A percentile compares a stretch with the other conserved stretches of the same genome.
Conservation (phyloP, 1,140 invertebrate species). For the Pinna nobilis region DNA sequence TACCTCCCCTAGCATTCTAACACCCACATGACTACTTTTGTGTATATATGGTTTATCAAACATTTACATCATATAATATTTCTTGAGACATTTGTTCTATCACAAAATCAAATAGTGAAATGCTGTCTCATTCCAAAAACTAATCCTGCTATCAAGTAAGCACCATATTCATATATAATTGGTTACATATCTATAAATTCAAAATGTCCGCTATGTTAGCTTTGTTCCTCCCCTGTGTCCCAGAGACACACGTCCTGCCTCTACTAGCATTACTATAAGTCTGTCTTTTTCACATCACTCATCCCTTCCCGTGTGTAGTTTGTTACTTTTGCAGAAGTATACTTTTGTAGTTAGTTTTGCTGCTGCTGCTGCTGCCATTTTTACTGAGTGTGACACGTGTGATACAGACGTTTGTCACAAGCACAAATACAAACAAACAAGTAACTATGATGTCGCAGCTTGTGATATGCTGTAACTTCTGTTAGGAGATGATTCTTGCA, state of each 20-base stretch:
- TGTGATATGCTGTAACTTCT: constrained; percentile 11
- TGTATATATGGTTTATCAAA: neutral
- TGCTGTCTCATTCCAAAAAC: too few species aligned
- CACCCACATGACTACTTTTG: neutral
- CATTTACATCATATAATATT: constrained; percentile 10
- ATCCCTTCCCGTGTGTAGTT: too few species aligned
- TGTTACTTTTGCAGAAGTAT: too few species aligned
- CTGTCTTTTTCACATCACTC: too few species aligned
- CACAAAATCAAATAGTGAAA: neutral
- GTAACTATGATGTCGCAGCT: constrained; percentile 20
- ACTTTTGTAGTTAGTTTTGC: constrained; percentile 1
- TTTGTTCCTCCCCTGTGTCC: too few species aligned
- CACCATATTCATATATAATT: too few species aligned
- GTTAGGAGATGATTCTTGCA: constrained; percentile 12
- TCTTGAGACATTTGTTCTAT: constrained; percentile 3
- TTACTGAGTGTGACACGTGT: neutral
- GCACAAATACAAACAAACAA: constrained; percentile 2
- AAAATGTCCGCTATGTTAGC: too few species aligned
- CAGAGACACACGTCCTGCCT: too few species aligned
- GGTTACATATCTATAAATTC: too few species aligned
- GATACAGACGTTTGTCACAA: neutral
- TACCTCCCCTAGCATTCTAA: neutral
- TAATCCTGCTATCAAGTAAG: too few species aligned
- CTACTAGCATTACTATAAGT: too few species aligned
- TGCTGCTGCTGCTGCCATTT: constrained; percentile 11